Conservation (phyloP, 2,797 vertebrate genomes). For the Hybognathus amarus region DNA sequence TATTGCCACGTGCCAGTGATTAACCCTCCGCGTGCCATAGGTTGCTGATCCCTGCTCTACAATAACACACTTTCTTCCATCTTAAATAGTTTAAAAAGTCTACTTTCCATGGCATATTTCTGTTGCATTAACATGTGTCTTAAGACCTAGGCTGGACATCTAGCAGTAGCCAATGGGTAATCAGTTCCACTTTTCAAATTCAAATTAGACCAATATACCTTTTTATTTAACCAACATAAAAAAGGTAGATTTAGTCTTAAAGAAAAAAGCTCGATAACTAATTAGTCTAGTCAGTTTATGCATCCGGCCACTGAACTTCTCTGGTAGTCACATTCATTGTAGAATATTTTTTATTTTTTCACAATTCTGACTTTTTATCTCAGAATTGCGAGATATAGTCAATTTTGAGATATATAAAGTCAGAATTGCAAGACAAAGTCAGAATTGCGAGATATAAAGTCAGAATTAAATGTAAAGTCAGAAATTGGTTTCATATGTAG, state of each 20-base stretch:
- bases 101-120: background rate
- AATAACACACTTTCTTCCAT: background rate
- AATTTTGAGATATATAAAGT: too few relatives aligned
- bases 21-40: background rate
- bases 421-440: too few relatives aligned
- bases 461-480: too few relatives aligned
- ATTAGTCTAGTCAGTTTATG: background rate
- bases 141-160: background rate
- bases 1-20: background rate
- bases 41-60: background rate
- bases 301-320: background rate
- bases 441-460: too few relatives aligned
- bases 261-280: background rate
- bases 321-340: background rate
- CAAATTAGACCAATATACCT: background rate
- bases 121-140: background rate
- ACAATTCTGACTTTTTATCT: too few relatives aligned
- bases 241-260: background rate
- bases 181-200: too few relatives aligned
- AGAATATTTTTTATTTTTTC: background rate
- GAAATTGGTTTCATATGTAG: too few relatives aligned
- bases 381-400: too few relatives aligned
- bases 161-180: background rate
- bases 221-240: background rate
- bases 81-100: background rate